These are phyloP conservation scores for Scolopax rusticola DNA, from an alignment of 2,797 vertebrate species.

Conservation along the genomic window DNA sequence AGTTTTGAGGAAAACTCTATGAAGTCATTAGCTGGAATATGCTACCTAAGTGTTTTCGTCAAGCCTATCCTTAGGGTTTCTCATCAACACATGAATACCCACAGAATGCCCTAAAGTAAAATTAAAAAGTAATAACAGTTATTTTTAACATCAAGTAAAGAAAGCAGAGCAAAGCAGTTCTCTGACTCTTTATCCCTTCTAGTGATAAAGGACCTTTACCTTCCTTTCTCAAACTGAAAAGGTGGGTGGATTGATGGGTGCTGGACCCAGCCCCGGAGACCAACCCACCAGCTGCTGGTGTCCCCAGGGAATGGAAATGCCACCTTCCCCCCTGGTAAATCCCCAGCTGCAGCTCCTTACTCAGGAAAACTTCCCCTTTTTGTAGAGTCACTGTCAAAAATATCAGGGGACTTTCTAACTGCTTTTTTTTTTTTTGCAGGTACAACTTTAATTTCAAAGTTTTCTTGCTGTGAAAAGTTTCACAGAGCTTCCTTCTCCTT, in stretches of 20 bases:
- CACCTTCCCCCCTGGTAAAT: not conserved
- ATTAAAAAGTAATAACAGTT: constrained; percentile 66
- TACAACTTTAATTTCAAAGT: not conserved
- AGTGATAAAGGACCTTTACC: not conserved
- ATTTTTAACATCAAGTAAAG: constrained; percentile 54
- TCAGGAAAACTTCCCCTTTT: not conserved
- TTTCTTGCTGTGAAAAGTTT: not conserved
- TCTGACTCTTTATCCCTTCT: not conserved
- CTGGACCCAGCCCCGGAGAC: rapidly evolving
- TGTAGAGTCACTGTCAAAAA: not conserved
- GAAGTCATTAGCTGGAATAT: constrained; percentile 20
- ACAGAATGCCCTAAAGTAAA: constrained; percentile 43
- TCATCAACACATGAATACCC: constrained; percentile 13
- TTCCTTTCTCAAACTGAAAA: not conserved
- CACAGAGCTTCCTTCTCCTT: not conserved
- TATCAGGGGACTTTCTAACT: not conserved
- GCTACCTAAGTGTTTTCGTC: constrained; percentile 13
- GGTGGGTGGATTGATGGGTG: rapidly evolving
- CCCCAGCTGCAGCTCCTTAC: not conserved
- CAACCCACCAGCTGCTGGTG: rapidly evolving
- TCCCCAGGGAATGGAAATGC: not conserved
- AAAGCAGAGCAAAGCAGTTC: not conserved
- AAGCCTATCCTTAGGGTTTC: not conserved
- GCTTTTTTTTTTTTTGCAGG: not conserved
- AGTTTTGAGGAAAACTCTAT: not conserved